A percentile compares a stretch with the other conserved stretches of the same genome.
Conservation (phyloP, 2,113 vertebrate genomes). For the Podilymbus podiceps region DNA sequence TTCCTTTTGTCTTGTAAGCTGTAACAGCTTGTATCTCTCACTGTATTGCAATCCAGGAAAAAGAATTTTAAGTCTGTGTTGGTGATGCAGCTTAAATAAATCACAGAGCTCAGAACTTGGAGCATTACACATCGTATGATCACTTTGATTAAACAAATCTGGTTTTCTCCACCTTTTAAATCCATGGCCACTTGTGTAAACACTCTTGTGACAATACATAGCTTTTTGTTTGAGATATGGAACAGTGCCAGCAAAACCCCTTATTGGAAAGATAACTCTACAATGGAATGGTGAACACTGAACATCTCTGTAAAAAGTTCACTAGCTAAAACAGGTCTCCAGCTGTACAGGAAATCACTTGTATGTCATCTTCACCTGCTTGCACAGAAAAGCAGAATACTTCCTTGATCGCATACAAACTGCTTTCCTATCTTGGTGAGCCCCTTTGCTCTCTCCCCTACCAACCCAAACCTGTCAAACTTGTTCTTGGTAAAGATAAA, state of each 20-base stretch:
- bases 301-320: not conserved
- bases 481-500: not conserved
- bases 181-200: not conserved
- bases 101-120: not conserved
- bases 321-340: not conserved
- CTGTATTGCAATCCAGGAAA: not conserved
- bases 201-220: not conserved
- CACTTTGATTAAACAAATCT: not conserved
- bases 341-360: not conserved
- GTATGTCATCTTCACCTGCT: not conserved
- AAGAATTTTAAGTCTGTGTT: not conserved
- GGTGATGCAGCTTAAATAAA: slow-evolving; percentile 10
- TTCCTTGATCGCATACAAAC: not conserved
- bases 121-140: not conserved
- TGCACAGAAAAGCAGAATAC: not conserved
- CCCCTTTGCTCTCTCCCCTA: not conserved
- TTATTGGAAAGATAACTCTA: not conserved
- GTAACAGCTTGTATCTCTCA: not conserved
- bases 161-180: not conserved
- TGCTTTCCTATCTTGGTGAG: not conserved
- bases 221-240: not conserved
- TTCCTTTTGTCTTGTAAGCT: not conserved
- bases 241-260: not conserved
- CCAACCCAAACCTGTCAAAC: not conserved
- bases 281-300: not conserved